A percentile compares a stretch with the other conserved stretches of the same genome.
Conservation (phyloP, 2,797 vertebrate species). For the Pogonophryne albipinna region DNA sequence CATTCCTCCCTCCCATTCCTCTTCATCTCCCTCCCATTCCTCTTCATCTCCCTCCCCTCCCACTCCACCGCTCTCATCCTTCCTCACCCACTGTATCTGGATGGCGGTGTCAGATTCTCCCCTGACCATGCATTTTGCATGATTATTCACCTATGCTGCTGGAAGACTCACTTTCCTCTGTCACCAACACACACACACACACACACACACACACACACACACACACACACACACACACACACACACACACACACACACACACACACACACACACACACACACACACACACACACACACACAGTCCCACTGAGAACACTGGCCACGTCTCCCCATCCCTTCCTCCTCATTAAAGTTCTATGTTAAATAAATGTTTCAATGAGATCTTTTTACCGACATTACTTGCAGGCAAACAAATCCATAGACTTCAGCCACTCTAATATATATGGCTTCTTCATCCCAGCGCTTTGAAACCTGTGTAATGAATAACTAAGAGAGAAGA, state of each 20-base stretch:
- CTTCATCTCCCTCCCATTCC: too few relatives aligned
- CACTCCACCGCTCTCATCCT: slow-evolving; percentile 40
- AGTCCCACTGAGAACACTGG: slow-evolving; percentile 23
- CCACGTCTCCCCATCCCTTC: slow-evolving; percentile 23
- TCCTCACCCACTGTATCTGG: slow-evolving; percentile 61
- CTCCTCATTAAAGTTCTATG: slow-evolving; percentile 68
- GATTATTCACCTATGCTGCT: slow-evolving; percentile 57
- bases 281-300: background rate
- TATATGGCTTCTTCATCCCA: slow-evolving; percentile 10
- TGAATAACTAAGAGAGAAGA: slow-evolving; percentile 28
- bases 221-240: slow-evolving; percentile 11
- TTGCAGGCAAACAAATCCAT: slow-evolving; percentile 43
- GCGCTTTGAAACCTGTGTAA: background rate
- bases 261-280: too few relatives aligned
- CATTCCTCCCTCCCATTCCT: slow-evolving; percentile 39
- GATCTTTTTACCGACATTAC: slow-evolving; percentile 48
- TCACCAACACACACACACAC: background rate
- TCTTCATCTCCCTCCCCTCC: slow-evolving; percentile 44
- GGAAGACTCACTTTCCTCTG: slow-evolving; percentile 36
- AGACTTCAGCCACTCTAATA: slow-evolving; percentile 23
- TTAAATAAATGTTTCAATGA: slow-evolving; percentile 74
- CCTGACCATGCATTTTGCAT: slow-evolving; percentile 74
- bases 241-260: slow-evolving; percentile 12
- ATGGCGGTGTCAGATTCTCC: slow-evolving; percentile 68
- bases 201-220: background rate